Base-by-base conservation (phyloP, 2,888 invertebrate genomes). In the Hecatera dysodea region DNA sequence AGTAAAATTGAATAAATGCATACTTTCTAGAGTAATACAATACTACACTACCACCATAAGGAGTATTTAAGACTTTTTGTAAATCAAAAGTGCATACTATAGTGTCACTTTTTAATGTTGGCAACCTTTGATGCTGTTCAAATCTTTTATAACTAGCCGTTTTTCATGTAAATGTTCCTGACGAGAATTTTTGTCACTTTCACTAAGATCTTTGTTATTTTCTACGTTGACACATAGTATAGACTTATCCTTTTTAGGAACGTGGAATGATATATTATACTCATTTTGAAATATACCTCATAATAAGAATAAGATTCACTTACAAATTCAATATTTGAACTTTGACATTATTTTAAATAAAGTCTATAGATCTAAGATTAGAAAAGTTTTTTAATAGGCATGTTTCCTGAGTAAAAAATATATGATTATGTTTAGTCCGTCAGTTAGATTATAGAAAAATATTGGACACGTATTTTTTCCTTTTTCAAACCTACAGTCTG, bases 1-100 rank as follows among this genome's bases (percentile, higher is more conserved):
- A 42, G 85, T 85, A 59, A 87, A 85, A 80, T 87, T 87, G 59
- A 82, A 88, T 24, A 85, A n/a, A 80, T 29, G 83, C 81, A 71
- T 87, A 86, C 80, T 87, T 88, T 67, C 86, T 69, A 24, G 75
- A 70, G 64, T 86, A 88, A 24, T 79, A 81, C 27, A 80, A 74
- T 29, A 83, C 22, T 75, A 86, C 29, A 29, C 29, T 29, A 29
- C 6, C 29, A 29, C 29, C 29, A 29, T 29, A 29, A 4, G 29
- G 29, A 29, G 29, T 29, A 29, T 29, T 29, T 29, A 87, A 71
- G n/a, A 88, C 84, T 75, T 85, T 84, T 68, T 85, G 82, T 39
- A 84, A 59, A 66, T 79, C 85, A 64, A 84, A 83, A 36, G 72
- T 78, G 24, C 67, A 44, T 46, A 36, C 46, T 46, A 62, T 39